phyloP scores from a whole-genome alignment of 2,113 vertebrate species.

The Hymenochirus boettgeri region DNA sequence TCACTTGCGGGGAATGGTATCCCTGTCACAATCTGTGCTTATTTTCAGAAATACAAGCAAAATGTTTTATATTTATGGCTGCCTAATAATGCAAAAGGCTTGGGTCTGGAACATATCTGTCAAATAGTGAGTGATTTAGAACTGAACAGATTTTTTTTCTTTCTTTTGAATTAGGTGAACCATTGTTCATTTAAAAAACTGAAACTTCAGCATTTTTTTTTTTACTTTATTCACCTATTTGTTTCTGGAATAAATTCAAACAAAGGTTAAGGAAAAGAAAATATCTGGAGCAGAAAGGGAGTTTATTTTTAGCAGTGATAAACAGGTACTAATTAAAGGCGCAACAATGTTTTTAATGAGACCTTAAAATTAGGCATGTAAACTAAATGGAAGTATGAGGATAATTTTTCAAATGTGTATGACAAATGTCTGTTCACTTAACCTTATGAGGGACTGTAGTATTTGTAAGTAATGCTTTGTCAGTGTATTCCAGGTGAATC shows the following conservation, averaged over 20 bases:
- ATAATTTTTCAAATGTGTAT: no score
- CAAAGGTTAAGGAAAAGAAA: background rate
- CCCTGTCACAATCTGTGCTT: constrained; percentile 6
- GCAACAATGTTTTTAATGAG: no score
- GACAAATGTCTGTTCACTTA: no score
- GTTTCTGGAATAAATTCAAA: background rate
- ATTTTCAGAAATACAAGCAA: constrained; percentile 11
- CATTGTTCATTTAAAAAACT: constrained; percentile 1
- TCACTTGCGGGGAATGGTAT: background rate
- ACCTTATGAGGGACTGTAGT: no score
- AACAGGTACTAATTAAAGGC: no score
- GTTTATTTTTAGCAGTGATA: no score
- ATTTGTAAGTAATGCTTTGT: no score
- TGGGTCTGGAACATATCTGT: constrained; percentile 15
- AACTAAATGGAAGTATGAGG: no score
- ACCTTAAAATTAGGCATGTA: no score
- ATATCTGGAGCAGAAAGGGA: background rate
- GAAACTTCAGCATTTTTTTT: background rate
- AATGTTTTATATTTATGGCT: constrained; percentile 15
- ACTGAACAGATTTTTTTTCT: background rate
- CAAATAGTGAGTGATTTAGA: constrained; percentile 4
- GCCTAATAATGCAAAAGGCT: constrained; percentile 1
- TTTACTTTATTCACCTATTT: background rate
- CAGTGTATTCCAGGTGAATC: no score
- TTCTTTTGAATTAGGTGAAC: background rate